phyloP scores from a whole-genome alignment of 2,113 vertebrate species.

The Apteryx mantelli region DNA sequence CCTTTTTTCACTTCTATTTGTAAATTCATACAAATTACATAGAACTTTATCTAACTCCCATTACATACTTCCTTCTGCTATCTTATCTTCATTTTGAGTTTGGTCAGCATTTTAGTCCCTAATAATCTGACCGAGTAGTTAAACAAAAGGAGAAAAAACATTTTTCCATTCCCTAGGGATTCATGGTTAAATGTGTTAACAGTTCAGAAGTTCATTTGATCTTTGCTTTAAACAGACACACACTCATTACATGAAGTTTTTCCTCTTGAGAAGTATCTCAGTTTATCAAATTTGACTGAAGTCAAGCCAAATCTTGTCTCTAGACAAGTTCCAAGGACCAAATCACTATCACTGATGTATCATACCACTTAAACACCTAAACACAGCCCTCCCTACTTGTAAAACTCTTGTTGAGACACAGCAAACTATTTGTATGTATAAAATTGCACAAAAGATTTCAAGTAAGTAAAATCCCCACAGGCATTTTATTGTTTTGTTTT shows the following conservation, averaged over 20 bases:
- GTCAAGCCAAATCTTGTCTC: neutral
- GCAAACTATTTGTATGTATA: neutral
- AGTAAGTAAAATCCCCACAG: neutral
- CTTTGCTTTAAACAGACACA: neutral
- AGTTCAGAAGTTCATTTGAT: neutral
- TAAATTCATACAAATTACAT: neutral
- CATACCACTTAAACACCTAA: neutral
- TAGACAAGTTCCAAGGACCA: neutral
- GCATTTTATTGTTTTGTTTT: neutral
- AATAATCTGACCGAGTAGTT: neutral
- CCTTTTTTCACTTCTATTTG: neutral
- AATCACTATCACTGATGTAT: rapidly evolving
- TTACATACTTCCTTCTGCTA: neutral
- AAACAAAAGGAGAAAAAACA: neutral
- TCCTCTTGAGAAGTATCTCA: neutral
- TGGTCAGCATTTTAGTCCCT: neutral
- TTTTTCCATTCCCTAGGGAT: neutral
- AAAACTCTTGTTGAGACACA: neutral
- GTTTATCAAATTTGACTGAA: neutral
- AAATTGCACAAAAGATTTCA: neutral
- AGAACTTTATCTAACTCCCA: neutral
- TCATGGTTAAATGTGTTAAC: neutral
- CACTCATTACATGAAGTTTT: rapidly evolving
- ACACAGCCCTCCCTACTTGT: neutral
- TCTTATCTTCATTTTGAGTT: neutral